phyloP scores from a whole-genome alignment of 2,888 invertebrate genomes.

The Fragum sueziense region DNA sequence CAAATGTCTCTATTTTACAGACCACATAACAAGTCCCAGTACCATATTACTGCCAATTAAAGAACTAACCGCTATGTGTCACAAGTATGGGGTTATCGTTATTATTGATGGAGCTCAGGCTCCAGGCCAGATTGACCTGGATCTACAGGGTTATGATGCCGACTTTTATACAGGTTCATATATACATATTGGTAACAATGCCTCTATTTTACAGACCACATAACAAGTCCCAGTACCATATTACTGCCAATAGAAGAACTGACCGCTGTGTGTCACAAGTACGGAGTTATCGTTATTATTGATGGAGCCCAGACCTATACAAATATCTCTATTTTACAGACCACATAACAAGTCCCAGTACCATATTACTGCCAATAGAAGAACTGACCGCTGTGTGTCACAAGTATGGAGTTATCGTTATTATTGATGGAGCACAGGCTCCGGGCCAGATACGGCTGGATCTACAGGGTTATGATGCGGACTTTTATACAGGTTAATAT shows the following conservation, averaged over 20 bases:
- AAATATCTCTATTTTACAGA: conserved; percentile 68
- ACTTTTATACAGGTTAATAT: conserved; percentile 76
- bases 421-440: conserved; percentile 80
- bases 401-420: conserved; percentile 66
- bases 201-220: conserved; percentile 72
- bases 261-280: conserved; percentile 67
- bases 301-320: too few relatives aligned
- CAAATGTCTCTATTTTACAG: conserved; percentile 63
- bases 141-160: conserved; percentile 71
- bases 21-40: conserved; percentile 77
- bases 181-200: too few relatives aligned
- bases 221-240: conserved; percentile 74
- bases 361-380: conserved; percentile 74
- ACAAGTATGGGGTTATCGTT: conserved; percentile 68
- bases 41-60: conserved; percentile 75
- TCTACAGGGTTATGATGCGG: conserved; percentile 72
- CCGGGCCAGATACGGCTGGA: conserved; percentile 76
- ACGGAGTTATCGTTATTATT: conserved; percentile 71
- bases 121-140: conserved; percentile 75
- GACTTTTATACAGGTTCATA: conserved; percentile 77
- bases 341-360: conserved; percentile 76
- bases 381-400: conserved; percentile 71
- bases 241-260: conserved; percentile 75
- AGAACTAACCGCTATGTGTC: conserved; percentile 70
- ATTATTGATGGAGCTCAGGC: conserved; percentile 80